Evolutionary conservation across 2,113 vertebrate species (phyloP).

Genomic region (Hyperopisus bebe): DNA sequence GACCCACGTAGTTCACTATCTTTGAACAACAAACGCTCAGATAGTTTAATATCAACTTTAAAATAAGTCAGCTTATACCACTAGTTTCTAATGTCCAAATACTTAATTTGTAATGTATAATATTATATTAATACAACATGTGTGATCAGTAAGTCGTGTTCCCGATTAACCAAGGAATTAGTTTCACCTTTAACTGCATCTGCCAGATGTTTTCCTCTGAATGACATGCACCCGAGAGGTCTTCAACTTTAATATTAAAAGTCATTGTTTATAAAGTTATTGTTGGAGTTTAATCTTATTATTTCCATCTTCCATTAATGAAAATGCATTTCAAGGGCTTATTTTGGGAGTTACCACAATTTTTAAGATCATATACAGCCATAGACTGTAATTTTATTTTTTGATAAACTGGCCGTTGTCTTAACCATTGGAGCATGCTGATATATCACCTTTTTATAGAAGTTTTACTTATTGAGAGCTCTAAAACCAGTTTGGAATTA

Average conservation of each 20-base stretch:
- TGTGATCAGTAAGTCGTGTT: neutral
- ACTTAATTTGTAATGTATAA: neutral
- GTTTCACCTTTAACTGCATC: neutral
- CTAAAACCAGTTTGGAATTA: neutral
- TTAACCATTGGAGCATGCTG: neutral
- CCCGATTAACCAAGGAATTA: neutral
- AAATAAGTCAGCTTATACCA: slow-evolving; percentile 19
- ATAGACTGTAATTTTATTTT: neutral
- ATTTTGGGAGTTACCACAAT: neutral
- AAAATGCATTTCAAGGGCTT: slow-evolving; percentile 16
- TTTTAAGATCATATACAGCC: neutral
- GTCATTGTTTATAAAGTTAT: slow-evolving; percentile 22
- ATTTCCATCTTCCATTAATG: slow-evolving; percentile 9
- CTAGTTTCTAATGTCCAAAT: neutral
- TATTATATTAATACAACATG: neutral
- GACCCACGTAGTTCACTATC: neutral
- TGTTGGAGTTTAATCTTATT: slow-evolving; percentile 7
- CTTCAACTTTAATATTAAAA: slow-evolving; percentile 17
- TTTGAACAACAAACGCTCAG: neutral
- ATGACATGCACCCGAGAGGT: neutral
- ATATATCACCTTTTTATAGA: neutral
- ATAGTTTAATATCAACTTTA: slow-evolving; percentile 29
- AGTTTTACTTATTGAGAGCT: neutral
- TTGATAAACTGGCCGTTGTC: neutral
- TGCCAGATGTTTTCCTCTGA: neutral